Evolutionary conservation across 1,140 invertebrate species (phyloP), one percentile per base, ranked within the genome.

Genomic region (Carposina sasakii): DNA sequence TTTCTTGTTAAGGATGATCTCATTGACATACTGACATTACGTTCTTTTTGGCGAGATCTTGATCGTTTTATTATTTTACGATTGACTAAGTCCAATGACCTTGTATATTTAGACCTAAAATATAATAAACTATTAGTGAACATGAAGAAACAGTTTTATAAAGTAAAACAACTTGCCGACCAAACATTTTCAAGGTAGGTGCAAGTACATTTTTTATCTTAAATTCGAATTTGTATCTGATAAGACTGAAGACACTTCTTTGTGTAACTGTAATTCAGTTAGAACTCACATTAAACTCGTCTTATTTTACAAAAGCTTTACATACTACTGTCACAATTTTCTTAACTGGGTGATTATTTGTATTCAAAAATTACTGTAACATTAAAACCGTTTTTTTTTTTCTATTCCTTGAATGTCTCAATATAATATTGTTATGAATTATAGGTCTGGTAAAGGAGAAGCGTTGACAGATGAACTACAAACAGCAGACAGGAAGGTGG

Each of bases 111-210:
- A 61, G 71, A 67, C n/a, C n/a, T 67, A 65, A 70, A 67, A 57
- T 56, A 59, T 57, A 54, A 49, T 67, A 67, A 68, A 54, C 59
- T 60, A 57, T 67, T 57, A 66, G 43, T 54, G 44, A 78, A 71
- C 70, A 93, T 93, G 92, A 94, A 94, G 88, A 95, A 94, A 85
- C 93, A 95, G 83, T 94, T 96, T 82, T 91, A 94, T 78, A 89
- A 93, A 60, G 93, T 95, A 34, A 95, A 95, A 83, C 93, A 96
- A 81, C 88, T 95, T 42, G 93, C 93, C 57, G 93, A 95, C 87
- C 94, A 95, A 86, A 94, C 92, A 50, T 93, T 96, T 85, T 91
- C 93, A 72, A 93, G 92, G 93, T 95, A 91, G 85, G 61, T 60
- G 46, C 16, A 26, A 45, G 17, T 51, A 36, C n/a, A 47, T 30